Evolutionary conservation across 1,140 invertebrate genomes (phyloP).

Genomic region (Batillaria attramentaria): DNA sequence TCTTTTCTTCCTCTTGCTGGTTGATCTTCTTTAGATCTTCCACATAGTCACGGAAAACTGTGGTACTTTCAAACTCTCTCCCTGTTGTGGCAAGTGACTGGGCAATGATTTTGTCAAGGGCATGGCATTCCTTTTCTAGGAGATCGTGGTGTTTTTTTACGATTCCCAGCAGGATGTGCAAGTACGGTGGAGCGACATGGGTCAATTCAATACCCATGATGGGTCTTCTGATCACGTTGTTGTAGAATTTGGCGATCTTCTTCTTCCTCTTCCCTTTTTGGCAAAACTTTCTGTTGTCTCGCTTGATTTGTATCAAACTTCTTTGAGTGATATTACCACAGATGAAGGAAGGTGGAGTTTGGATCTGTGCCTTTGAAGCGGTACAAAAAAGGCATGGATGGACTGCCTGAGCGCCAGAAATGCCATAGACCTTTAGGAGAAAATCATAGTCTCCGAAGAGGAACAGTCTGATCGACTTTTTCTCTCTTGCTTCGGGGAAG

Average conservation of each 20-base stretch:
- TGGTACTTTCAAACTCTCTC: too few relatives aligned
- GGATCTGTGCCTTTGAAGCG: not conserved
- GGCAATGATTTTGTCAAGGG: not conserved
- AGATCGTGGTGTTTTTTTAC: conserved; percentile 25
- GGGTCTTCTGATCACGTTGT: conserved; percentile 19
- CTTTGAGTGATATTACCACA: not conserved
- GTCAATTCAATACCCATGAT: conserved; percentile 5
- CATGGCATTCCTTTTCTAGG: conserved; percentile 16
- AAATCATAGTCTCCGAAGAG: conserved; percentile 26
- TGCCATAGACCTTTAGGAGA: conserved; percentile 27
- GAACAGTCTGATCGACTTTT: conserved; percentile 14
- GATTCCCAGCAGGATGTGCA: conserved; percentile 29
- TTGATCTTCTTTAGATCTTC: too few relatives aligned
- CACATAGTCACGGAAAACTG: too few relatives aligned
- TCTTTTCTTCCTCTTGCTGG: too few relatives aligned
- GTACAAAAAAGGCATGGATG: conserved; percentile 13
- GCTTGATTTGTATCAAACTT: not conserved
- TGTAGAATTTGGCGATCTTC: not conserved
- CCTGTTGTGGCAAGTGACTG: too few relatives aligned
- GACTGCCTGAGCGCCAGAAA: conserved; percentile 1
- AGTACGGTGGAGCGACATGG: conserved; percentile 29
- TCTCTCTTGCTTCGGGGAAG: too few relatives aligned
- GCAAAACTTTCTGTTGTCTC: not conserved
- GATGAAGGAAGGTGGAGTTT: not conserved
- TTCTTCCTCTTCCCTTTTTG: not conserved